phyloP scores from a whole-genome alignment of 1,140 invertebrate species.

The Drosophila sechellia region DNA sequence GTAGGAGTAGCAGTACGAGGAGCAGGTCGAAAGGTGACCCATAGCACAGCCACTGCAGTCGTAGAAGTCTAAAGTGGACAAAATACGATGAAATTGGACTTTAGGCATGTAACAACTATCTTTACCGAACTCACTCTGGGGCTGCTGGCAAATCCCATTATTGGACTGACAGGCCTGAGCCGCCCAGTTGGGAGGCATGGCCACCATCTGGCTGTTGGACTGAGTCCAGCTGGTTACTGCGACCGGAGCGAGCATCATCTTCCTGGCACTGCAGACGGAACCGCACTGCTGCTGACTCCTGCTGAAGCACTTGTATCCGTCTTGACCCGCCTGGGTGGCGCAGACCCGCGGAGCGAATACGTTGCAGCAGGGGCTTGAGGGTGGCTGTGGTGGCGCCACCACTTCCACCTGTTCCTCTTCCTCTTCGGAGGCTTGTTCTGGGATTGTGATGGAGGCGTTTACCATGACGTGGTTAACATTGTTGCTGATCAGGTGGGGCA shows the following conservation, averaged over 20 bases:
- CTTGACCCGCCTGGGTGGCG: background rate
- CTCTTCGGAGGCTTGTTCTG: conserved; percentile 23
- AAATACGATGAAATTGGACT: too few species aligned
- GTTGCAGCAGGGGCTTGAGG: conserved; percentile 41
- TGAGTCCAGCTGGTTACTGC: conserved; percentile 16
- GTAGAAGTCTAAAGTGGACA: conserved; percentile 28
- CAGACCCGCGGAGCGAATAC: conserved; percentile 66
- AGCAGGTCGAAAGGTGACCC: conserved; percentile 34
- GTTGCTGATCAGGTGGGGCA: conserved; percentile 39
- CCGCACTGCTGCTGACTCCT: conserved; percentile 51
- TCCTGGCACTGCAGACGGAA: conserved; percentile 50
- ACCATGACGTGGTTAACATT: conserved; percentile 59
- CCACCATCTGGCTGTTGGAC: conserved; percentile 38
- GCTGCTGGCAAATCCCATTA: conserved; percentile 22
- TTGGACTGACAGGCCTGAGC: conserved; percentile 22
- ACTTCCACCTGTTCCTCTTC: conserved; percentile 24
- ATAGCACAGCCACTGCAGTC: conserved; percentile 69
- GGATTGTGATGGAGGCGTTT: conserved; percentile 55
- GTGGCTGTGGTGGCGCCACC: background rate
- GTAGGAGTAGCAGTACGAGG: conserved; percentile 67
- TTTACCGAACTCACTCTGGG: conserved; percentile 23
- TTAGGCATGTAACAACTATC: too few species aligned
- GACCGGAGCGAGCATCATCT: conserved; percentile 44
- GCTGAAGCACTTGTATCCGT: conserved; percentile 61
- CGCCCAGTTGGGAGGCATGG: conserved; percentile 52